phyloP scores from a whole-genome alignment of 2,113 vertebrate species.

The Equus przewalskii region DNA sequence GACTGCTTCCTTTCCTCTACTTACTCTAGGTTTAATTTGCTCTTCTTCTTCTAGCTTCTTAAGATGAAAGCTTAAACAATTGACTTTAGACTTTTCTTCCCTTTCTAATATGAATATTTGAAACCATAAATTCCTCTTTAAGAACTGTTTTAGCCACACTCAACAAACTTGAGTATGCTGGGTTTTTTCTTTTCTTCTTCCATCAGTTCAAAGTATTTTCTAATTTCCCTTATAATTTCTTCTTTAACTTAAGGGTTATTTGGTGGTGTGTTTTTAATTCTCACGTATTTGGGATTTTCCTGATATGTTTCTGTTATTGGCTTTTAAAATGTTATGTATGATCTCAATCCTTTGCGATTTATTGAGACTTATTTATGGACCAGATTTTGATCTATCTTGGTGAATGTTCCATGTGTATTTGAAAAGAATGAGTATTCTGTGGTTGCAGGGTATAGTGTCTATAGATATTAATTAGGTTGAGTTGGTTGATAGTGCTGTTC shows the following conservation, averaged over 20 bases:
- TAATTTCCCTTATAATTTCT: background rate
- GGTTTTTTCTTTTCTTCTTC: background rate
- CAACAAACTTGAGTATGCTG: background rate
- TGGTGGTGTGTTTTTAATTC: background rate
- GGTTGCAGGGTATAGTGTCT: too few species aligned
- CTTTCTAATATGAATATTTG: background rate
- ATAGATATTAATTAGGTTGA: background rate
- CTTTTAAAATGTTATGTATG: background rate
- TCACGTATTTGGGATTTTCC: background rate
- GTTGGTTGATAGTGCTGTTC: background rate
- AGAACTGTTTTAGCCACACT: background rate
- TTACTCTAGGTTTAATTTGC: background rate
- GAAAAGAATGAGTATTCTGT: background rate
- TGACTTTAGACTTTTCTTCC: background rate
- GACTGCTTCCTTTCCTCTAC: background rate
- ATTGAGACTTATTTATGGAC: background rate
- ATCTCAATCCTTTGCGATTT: background rate
- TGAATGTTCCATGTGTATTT: background rate
- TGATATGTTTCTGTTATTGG: background rate
- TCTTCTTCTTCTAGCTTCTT: background rate
- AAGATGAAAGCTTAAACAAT: background rate
- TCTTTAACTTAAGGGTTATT: background rate
- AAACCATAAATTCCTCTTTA: background rate
- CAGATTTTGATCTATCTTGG: background rate
- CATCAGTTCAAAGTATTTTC: background rate